phyloP scores from a whole-genome alignment of 1,140 invertebrate genomes.

The Homarus americanus region DNA sequence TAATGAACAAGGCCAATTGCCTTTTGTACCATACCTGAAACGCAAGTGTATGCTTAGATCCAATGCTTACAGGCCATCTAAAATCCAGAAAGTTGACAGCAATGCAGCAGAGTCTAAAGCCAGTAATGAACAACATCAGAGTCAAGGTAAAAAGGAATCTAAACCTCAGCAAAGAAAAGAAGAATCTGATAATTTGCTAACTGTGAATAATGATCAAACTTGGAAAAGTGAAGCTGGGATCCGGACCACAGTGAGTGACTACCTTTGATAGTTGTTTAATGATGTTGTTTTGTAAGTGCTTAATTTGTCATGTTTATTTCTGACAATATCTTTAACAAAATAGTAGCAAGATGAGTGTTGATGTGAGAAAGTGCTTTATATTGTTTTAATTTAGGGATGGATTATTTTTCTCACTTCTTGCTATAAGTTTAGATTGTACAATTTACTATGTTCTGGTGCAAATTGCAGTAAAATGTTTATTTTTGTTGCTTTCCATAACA shows the following conservation, averaged over 20 bases:
- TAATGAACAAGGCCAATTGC: constrained; percentile 32
- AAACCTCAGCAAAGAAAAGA: not conserved
- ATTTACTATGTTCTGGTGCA: no score
- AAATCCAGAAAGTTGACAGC: constrained; percentile 41
- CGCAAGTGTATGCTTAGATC: constrained; percentile 27
- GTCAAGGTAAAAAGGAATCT: not conserved
- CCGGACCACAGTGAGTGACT: not conserved
- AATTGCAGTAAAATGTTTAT: no score
- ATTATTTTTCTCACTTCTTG: no score
- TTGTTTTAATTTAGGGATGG: no score
- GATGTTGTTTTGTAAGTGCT: no score
- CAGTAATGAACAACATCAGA: not conserved
- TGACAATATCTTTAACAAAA: no score
- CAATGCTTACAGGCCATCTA: constrained; percentile 35
- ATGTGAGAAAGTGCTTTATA: no score
- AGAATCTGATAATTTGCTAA: not conserved
- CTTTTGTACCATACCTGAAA: constrained; percentile 60
- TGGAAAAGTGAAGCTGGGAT: constrained; percentile 16
- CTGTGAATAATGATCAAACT: not conserved
- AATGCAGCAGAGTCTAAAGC: not conserved
- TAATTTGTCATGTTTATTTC: no score
- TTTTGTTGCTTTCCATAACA: no score
- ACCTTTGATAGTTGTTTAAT: no score
- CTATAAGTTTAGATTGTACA: no score
- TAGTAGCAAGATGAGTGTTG: no score